A percentile compares a stretch with the other conserved stretches of the same genome.
Evolutionary conservation across 2,888 invertebrate species (phyloP).

Genomic region (Oxycera nigricornis): DNA sequence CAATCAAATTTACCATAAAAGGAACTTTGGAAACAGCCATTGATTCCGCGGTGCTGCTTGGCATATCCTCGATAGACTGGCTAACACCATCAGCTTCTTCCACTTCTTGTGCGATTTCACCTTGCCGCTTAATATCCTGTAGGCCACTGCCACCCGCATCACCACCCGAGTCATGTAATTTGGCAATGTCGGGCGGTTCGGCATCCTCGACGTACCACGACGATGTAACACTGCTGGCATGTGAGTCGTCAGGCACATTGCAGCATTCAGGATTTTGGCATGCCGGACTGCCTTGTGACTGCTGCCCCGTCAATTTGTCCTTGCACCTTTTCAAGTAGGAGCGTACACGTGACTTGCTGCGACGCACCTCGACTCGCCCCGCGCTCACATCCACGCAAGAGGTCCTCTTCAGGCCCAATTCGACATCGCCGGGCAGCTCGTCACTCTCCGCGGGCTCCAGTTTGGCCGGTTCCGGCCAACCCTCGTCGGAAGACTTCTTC

Average conservation of each 20-base stretch:
- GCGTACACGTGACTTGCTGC: constrained; percentile 62
- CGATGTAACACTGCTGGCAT: constrained; percentile 34
- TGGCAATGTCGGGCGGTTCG: constrained; percentile 42
- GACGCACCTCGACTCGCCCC: constrained; percentile 50
- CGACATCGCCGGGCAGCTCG: constrained; percentile 9
- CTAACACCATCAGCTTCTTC: not conserved
- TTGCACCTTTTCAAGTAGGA: constrained; percentile 61
- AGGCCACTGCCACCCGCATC: not conserved
- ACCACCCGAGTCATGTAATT: not conserved
- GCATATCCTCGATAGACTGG: too few species aligned
- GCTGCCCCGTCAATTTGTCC: constrained; percentile 58
- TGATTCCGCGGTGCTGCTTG: too few species aligned
- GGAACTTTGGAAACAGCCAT: not conserved
- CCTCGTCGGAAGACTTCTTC: constrained; percentile 41
- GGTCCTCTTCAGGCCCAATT: constrained; percentile 24
- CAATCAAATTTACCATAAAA: constrained; percentile 8
- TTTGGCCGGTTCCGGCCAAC: constrained; percentile 37
- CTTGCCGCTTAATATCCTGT: not conserved
- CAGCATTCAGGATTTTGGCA: constrained; percentile 39
- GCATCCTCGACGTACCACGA: constrained; percentile 49
- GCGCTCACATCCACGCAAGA: not conserved
- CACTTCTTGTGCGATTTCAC: not conserved
- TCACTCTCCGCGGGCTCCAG: not conserved
- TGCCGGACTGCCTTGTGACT: constrained; percentile 21
- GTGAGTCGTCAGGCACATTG: constrained; percentile 28